phyloP scores from a whole-genome alignment of 1,140 invertebrate species.

The Drosophila asahinai region DNA sequence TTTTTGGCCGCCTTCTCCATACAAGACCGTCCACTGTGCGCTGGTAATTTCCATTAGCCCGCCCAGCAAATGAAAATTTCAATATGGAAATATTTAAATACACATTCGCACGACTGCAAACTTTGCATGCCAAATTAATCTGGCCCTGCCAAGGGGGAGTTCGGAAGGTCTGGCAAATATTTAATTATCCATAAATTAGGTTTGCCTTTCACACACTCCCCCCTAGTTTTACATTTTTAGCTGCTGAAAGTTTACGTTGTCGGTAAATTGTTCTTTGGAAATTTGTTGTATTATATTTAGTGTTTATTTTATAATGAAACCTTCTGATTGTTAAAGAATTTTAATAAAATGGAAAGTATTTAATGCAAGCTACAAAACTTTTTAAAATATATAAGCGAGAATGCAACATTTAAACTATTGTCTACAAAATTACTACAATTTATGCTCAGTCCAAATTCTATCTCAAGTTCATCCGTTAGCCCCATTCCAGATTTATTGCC shows the following conservation, averaged over 20 bases:
- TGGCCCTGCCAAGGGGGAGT: not conserved
- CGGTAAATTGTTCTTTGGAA: not conserved
- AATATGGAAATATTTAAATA: conserved; percentile 29
- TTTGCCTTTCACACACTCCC: conserved; percentile 32
- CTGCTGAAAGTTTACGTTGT: not conserved
- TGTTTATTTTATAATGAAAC: not conserved
- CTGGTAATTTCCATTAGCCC: conserved; percentile 64
- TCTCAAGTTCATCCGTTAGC: not conserved
- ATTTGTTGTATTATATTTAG: not conserved
- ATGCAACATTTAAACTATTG: too few relatives aligned
- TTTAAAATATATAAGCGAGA: not conserved
- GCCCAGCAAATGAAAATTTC: conserved; percentile 29
- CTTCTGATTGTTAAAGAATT: not conserved
- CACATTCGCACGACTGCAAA: conserved; percentile 1
- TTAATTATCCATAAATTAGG: conserved; percentile 66
- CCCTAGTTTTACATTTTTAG: not conserved
- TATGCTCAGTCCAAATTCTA: not conserved
- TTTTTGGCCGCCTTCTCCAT: too few relatives aligned
- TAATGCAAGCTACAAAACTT: too few relatives aligned
- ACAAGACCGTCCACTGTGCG: too few relatives aligned
- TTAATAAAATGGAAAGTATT: too few relatives aligned
- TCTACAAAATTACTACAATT: not conserved
- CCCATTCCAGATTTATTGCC: not conserved
- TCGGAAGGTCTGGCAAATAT: conserved; percentile 48
- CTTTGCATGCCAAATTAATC: conserved; percentile 33